Evolutionary conservation across 1,140 invertebrate species (phyloP), one percentile per base, ranked within the genome.

Genomic region (Telenomus remus): DNA sequence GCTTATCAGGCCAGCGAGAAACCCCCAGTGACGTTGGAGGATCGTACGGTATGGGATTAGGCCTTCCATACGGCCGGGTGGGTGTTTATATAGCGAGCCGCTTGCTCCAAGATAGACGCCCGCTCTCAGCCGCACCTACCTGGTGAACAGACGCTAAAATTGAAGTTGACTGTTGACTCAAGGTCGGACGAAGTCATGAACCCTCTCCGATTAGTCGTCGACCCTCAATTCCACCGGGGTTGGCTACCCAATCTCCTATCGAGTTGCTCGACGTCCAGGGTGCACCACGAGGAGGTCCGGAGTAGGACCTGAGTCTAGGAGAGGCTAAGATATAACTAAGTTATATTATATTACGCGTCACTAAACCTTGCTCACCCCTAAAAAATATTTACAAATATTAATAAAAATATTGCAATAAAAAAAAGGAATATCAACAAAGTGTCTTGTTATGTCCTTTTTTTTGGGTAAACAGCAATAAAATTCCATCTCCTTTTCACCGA

Each of bases 1-100:
- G 39, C 39, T 43, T 43, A 43, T 43, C 39, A n/a, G 39, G 39
- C 39, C 39, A n/a, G 12, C 39, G 39, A 43, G 11, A 6, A 43
- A 5, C 39, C 39, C 11, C 39, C 39, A 43, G 39, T 43, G 4
- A 43, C 39, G 11, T 43, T 43, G 39, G 39, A 4, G 39, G 39
- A n/a, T n/a, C 39, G 12, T 43, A 43, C 11, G 39, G 39, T 4
- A 11, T 43, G 4, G 39, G 4, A 9, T 43, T 43, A 4, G 39
- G n/a, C 4, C 11, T 43, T n/a, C 39, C 12, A n/a, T 8, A 6
- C 39, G 4, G 12, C 4, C 39, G 8, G 8, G 8, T 43, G 5
- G 11, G 39, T 6, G 11, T 35, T 35, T 35, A 10, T 35, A 35
- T 35, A 35, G 12, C 11, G 4, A 43, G n/a, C n/a, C 39, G 6